Conservation (phyloP, 2,797 vertebrate genomes). For the Coccyzus lansbergi region DNA sequence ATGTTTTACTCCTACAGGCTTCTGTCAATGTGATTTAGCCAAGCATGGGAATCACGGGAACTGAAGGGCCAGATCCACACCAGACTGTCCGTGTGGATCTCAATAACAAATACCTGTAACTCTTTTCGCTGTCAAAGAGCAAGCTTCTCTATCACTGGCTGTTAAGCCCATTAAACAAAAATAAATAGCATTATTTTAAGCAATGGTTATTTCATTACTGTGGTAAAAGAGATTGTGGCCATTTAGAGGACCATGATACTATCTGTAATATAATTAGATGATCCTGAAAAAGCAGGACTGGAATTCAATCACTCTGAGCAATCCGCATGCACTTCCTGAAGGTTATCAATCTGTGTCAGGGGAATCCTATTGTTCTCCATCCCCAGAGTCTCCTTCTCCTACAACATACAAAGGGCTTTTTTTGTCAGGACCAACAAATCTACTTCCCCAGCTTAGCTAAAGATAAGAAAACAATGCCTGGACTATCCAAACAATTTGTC, state of each 20-base stretch:
- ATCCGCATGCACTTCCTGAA: constrained; percentile 35
- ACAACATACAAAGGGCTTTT: constrained; percentile 8
- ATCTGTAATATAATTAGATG: constrained; percentile 47
- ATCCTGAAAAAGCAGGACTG: constrained; percentile 49
- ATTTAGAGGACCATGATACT: constrained; percentile 13
- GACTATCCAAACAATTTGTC: constrained; percentile 15
- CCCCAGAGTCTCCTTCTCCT: constrained; percentile 27
- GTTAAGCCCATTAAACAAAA: neutral
- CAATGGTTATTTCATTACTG: constrained; percentile 12
- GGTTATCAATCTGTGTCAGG: constrained; percentile 33
- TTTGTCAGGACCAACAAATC: constrained; percentile 38
- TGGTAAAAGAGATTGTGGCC: constrained; percentile 14
- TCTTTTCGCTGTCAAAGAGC: neutral
- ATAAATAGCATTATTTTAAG: neutral
- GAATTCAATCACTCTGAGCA: constrained; percentile 48
- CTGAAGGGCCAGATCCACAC: neutral
- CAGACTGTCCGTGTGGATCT: neutral
- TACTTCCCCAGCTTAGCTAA: constrained; percentile 17
- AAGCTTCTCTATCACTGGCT: accelerated
- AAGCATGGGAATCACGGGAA: neutral
- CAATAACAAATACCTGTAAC: neutral
- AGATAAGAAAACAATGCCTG: constrained; percentile 34
- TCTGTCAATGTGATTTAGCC: neutral
- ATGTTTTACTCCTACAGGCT: neutral
- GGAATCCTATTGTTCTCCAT: constrained; percentile 39